Percentiles rank a stretch among this genome's conserved stretches.
Evolutionary conservation across 2,797 vertebrate species (phyloP).

Genomic region (Myotis daubentonii): DNA sequence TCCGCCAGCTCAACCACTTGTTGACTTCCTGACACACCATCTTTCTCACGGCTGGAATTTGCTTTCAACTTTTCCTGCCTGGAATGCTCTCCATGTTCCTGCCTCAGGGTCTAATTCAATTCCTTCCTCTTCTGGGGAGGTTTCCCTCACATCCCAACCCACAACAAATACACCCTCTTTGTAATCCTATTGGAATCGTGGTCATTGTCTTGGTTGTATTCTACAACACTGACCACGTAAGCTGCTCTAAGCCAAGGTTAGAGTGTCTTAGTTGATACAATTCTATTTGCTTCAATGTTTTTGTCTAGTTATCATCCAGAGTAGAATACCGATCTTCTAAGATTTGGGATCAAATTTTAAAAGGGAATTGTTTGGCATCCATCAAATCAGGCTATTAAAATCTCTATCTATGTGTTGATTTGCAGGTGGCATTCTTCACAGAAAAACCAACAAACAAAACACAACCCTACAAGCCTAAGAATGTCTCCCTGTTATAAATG

Average conservation of each 20-base stretch:
- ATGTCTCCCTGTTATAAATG: neutral
- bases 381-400: slow-evolving; percentile 11
- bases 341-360: neutral
- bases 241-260: neutral
- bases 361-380: neutral
- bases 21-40: neutral
- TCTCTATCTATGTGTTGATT: neutral
- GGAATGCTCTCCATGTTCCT: neutral
- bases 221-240: neutral
- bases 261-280: neutral
- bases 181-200: neutral
- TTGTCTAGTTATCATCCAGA: neutral
- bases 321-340: neutral
- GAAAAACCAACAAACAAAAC: neutral
- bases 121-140: neutral
- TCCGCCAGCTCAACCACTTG: neutral
- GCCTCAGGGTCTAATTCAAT: neutral
- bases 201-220: neutral
- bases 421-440: neutral
- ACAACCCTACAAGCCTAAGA: neutral
- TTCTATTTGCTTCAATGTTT: neutral
- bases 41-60: neutral
- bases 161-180: neutral
- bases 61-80: neutral
- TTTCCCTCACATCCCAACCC: neutral